Evolutionary conservation across 2,113 vertebrate species (phyloP), one percentile per base, ranked within the genome.

Genomic region (Cisticola juncidis): DNA sequence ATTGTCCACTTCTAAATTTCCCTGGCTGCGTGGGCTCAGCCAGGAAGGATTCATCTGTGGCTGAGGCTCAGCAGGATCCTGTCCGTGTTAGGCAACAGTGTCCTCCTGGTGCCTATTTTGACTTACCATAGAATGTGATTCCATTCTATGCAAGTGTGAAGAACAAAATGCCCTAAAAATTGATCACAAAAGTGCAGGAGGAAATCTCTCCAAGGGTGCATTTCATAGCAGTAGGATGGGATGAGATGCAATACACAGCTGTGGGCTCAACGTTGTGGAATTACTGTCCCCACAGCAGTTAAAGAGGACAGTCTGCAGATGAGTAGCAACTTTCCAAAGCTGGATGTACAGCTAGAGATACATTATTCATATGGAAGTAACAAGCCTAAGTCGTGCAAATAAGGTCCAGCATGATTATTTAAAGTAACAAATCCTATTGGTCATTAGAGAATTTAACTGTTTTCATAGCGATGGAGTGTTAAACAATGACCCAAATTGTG

Each of bases 341-440:
- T 70, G 23, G 5, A 53, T 53, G 23, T 77, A 24, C 51, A n/a
- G 15, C 64, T 88, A 83, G 44, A 70, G 23, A 78, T 83, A 45
- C 31, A 26, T 93, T 78, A 83, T 83, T 88, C 56, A 57, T 74
- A 33, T 28, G 61, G 28, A 83, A 90, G 45, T 62, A 56, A 53
- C 38, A 86, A 72, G 78, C 53, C 35, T 74, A 90, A 78, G 35
- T 94, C 12, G 26, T 90, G 76, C 69, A 92, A 83, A 88, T 86
- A 86, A 93, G 56, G 18, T 86, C 84, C 57, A 84, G 66, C 20
- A 4, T 71, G 81, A 86, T 90, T 93, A 90, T 94, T 93, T 96
- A 74, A 92, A 95, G 84, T 90, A 94, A 61, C 50, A 88, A 86
- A 90, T 93, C 80, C 57, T 92, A 51, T 93, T 95, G 86, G 83